Base-by-base conservation (phyloP, 2,888 invertebrate genomes). In the Andrena haemorrhoa region DNA sequence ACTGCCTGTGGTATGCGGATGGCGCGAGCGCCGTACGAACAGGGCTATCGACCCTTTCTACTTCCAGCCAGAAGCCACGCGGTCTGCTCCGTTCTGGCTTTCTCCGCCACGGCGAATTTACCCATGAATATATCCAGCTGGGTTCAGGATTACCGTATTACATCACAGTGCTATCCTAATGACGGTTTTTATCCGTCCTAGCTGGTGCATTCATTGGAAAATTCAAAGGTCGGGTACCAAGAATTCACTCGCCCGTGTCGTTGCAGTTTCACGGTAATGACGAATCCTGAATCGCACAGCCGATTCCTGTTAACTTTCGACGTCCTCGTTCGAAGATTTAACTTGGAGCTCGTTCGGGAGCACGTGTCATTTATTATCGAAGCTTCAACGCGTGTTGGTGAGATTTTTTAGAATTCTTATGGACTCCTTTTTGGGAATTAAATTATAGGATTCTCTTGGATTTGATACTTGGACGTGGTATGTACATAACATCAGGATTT, bases 21-120 rank as follows among this genome's bases (percentile, higher is more conserved):
- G 90, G 90, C 92, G 91, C 92, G 91, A 88, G 92, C 92, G 92
- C 91, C 75, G 88, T 91, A 83, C 89, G 87, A 87, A 75, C 89
- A 90, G 86, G 92, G 91, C 89, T 92, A 92, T 92, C 92, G 92
- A 92, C 92, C 92, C 92, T 92, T 88, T 89, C 85, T 83, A 82
- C 86, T 83, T 78, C 79, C 74, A 81, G 68, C 73, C 69, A 79
- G 90, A 80, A 86, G 87, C 88, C 90, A 89, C 86, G 86, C 88
- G 86, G 89, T 89, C 85, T 87, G 74, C 79, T 83, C 66, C 79
- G 86, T 61, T 66, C 75, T 26, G 78, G 65, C 29, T 75, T 79
- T 75, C 72, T 77, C 69, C 58, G 8, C 68, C 20, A 41, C 74
- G 47, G 58, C 6, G 65, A 79, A 83, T 64, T 72, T 73, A 75